phyloP scores from a whole-genome alignment of 1,140 invertebrate species.

The Drosophila miranda region DNA sequence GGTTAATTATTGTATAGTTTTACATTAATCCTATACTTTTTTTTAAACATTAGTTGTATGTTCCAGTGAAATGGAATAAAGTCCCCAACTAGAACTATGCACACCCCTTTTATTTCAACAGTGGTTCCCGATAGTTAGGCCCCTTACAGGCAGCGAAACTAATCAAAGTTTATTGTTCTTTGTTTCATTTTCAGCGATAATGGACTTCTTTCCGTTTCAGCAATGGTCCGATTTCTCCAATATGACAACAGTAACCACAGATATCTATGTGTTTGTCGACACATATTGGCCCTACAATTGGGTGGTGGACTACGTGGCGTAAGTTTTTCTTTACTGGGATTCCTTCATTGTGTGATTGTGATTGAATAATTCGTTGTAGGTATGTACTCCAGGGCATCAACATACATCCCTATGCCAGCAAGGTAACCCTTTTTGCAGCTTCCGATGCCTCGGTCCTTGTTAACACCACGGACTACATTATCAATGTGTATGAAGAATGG shows the following conservation, averaged over 20 bases:
- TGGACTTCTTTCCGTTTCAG: conserved; percentile 52
- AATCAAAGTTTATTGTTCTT: background rate
- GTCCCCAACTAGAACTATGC: conserved; percentile 48
- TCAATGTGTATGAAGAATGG: conserved; percentile 84
- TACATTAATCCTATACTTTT: conserved; percentile 53
- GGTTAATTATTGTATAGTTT: conserved; percentile 26
- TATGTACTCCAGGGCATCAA: conserved; percentile 86
- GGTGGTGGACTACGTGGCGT: conserved; percentile 85
- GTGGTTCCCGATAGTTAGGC: conserved; percentile 54
- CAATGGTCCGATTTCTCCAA: conserved; percentile 74
- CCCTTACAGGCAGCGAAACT: background rate
- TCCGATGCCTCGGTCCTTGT: conserved; percentile 85
- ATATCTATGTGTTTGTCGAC: conserved; percentile 87
- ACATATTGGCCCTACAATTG: conserved; percentile 84
- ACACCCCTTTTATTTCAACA: conserved; percentile 27
- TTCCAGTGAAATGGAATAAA: conserved; percentile 66
- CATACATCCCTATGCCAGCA: conserved; percentile 86
- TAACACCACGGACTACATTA: conserved; percentile 84
- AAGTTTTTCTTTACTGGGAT: too few species aligned
- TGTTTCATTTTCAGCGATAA: conserved; percentile 33
- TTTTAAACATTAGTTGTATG: conserved; percentile 70
- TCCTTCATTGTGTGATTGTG: too few species aligned
- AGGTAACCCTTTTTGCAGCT: conserved; percentile 86
- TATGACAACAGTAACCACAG: conserved; percentile 82
- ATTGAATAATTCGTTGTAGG: too few species aligned